These are phyloP conservation scores for Brachionichthys hirsutus DNA, from an alignment of 2,113 vertebrate species.

Conservation along the genomic window DNA sequence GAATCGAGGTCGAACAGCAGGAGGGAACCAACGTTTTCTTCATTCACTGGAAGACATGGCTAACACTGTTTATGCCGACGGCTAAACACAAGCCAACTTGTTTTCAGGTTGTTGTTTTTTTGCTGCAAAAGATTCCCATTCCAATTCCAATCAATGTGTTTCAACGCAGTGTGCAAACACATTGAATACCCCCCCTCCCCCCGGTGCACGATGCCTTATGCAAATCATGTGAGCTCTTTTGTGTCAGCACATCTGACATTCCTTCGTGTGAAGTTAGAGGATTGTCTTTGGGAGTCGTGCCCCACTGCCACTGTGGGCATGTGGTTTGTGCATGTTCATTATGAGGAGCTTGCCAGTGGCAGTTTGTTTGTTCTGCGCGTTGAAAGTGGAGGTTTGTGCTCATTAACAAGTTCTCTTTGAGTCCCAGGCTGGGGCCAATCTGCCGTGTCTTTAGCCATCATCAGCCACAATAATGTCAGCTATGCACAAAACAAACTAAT, in stretches of 20 bases:
- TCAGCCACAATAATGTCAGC: conserved; percentile 24
- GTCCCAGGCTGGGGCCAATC: conserved; percentile 15
- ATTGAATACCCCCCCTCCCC: conserved; percentile 30
- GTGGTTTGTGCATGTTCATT: conserved; percentile 53
- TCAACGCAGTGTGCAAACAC: conserved; percentile 55
- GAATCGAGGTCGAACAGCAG: conserved; percentile 57
- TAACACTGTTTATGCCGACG: conserved; percentile 62
- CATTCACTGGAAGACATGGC: conserved; percentile 64
- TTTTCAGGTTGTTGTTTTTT: conserved; percentile 63
- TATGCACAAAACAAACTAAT: conserved; percentile 11
- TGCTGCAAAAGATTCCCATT: conserved; percentile 62
- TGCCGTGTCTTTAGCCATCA: conserved; percentile 10
- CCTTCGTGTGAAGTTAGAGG: conserved; percentile 60
- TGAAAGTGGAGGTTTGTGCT: conserved; percentile 61
- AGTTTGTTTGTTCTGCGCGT: conserved; percentile 44
- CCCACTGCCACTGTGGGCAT: conserved; percentile 50
- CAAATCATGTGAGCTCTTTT: conserved; percentile 63
- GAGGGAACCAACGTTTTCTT: conserved; percentile 58
- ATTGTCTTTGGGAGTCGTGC: conserved; percentile 61
- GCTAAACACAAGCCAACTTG: conserved; percentile 60
- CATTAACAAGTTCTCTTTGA: conserved; percentile 46
- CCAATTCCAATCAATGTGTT: conserved; percentile 46
- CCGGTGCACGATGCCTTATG: conserved; percentile 39
- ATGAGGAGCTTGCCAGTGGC: conserved; percentile 47
- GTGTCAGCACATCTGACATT: conserved; percentile 63